Evolutionary conservation across 2,113 vertebrate genomes (phyloP).

Genomic region (Cyanistes caeruleus): DNA sequence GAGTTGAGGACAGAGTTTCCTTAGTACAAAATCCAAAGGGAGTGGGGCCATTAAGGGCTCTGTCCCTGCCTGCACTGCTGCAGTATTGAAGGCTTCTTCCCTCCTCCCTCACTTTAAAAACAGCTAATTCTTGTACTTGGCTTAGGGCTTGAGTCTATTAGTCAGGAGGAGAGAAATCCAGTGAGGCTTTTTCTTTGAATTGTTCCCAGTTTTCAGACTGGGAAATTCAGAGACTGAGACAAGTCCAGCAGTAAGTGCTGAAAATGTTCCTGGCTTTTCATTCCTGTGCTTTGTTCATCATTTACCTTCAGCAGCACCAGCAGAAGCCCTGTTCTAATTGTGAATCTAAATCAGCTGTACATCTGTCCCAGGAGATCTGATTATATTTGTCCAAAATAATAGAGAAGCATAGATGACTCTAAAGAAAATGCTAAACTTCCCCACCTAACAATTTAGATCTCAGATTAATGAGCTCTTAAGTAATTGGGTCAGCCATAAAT

Average conservation of each 20-base stretch:
- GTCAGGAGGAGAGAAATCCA: background rate
- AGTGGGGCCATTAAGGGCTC: background rate
- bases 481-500: slow-evolving; percentile 40
- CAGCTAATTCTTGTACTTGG: background rate
- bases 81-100: background rate
- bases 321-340: background rate
- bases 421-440: slow-evolving; percentile 13
- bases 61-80: background rate
- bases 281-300: background rate
- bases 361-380: background rate
- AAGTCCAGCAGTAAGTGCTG: background rate
- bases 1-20: background rate
- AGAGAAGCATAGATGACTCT: background rate
- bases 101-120: background rate
- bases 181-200: background rate
- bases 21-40: background rate
- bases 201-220: background rate
- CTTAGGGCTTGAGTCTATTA: background rate
- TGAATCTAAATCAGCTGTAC: background rate
- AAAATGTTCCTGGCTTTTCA: background rate
- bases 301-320: background rate
- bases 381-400: slow-evolving; percentile 42
- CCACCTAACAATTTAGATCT: background rate
- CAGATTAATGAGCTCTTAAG: slow-evolving; percentile 32
- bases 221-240: background rate